Evolutionary conservation across 2,888 invertebrate species (phyloP), one percentile per base, ranked within the genome.

Genomic region (Macrophya annulata): DNA sequence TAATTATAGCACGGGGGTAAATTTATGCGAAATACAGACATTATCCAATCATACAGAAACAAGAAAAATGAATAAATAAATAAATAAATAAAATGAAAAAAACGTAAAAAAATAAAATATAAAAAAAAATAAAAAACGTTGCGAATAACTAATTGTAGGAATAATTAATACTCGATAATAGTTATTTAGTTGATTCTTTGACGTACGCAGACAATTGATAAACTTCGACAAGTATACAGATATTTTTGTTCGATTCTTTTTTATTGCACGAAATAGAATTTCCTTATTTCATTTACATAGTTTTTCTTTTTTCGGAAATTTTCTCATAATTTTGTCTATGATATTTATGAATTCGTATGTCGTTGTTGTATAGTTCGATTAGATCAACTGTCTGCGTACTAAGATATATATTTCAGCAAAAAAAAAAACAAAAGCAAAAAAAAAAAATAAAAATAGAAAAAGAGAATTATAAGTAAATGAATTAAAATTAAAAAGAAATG

Each of bases 71-170:
- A 55, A 81, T 84, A 68, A 21, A 55, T 65, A 62, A 62, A 55
- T 17, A 37, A 12, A 65, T 65, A 74, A 40, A 79, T 21, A 83
- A 84, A 72, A 31, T 31, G 31, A 31, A 31, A 31, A 31, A 31
- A 31, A 31, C 31, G 31, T 3, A 86, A 85, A 45, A 43, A 82
- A 85, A 83, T n/a, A n/a, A n/a, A n/a, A n/a, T n/a, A 37, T 74
- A 84, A 84, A 86, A 86, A 87, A 87, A 87, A 87, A n/a, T n/a
- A 87, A 87, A 87, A 86, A 84, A 86, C 85, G 85, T 85, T 86
- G 25, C 17, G 8, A 37, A 37, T 68, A 37, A 68, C 37, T 68
- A 68, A 37, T 68, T 68, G 68, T 68, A 68, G 68, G 15, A 37
- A 37, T 37, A 68, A 37, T 68, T 37, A 68, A 31, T 6, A 68